A percentile compares a stretch with the other conserved stretches of the same genome.
These are phyloP conservation scores for Fregetta grallaria DNA, from an alignment of 2,113 vertebrate genomes.

Conservation along the genomic window DNA sequence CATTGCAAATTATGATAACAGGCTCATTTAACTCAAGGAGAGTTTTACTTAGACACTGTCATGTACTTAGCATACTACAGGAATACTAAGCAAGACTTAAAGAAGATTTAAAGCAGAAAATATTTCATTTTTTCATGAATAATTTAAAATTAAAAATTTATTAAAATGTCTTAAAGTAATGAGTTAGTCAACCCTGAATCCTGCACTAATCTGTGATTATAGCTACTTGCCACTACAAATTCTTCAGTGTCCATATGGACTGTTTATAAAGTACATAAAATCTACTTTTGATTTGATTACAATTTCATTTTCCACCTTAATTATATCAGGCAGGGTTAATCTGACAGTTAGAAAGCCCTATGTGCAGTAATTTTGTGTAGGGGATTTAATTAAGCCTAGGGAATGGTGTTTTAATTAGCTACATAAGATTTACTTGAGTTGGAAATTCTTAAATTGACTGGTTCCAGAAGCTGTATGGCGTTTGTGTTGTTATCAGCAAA, in stretches of 20 bases:
- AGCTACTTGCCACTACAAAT: not conserved
- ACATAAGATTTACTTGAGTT: not conserved
- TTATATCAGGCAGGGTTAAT: constrained; percentile 19
- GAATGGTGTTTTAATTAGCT: not conserved
- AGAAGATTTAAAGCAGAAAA: constrained; percentile 37
- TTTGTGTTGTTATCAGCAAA: not conserved
- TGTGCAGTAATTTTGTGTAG: not conserved
- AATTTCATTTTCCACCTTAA: constrained; percentile 30
- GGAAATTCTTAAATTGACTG: not conserved
- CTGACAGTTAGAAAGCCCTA: constrained; percentile 6
- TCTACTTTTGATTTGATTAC: constrained; percentile 14
- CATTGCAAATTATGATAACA: constrained; percentile 16
- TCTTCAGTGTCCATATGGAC: not conserved
- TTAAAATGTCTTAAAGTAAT: not conserved
- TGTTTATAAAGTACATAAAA: not conserved
- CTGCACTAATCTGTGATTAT: not conserved
- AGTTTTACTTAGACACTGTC: not conserved
- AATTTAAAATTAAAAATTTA: not conserved
- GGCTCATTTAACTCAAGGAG: not conserved
- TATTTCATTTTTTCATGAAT: not conserved
- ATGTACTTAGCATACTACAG: not conserved
- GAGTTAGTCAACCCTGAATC: not conserved
- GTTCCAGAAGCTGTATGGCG: not conserved
- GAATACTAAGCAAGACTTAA: not conserved
- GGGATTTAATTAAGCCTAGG: constrained; percentile 26